Evolutionary conservation across 2,113 vertebrate genomes (phyloP).

Genomic region (Sciurus niger): DNA sequence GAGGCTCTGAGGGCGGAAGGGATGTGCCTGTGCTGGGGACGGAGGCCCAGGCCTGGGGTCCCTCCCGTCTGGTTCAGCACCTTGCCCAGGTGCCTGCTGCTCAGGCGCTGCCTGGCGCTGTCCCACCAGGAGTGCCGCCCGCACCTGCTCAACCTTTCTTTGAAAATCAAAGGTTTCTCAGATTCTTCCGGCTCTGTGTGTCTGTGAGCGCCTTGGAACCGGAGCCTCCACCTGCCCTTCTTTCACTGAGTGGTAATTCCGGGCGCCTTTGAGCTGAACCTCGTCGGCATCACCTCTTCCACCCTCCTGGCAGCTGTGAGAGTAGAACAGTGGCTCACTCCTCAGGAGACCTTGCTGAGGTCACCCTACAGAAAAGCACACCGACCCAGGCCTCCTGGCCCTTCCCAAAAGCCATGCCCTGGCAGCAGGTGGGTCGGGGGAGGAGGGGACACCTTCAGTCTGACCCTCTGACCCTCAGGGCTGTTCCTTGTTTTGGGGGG

Average conservation of each 20-base stretch:
- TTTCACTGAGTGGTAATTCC: neutral
- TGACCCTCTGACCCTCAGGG: accelerated
- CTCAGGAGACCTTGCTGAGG: neutral
- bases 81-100: neutral
- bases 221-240: neutral
- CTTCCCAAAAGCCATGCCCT: neutral
- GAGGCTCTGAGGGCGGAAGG: neutral
- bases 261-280: neutral
- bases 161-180: neutral
- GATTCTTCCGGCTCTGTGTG: neutral
- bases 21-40: accelerated
- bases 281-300: too few species aligned
- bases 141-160: neutral
- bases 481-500: neutral
- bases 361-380: neutral
- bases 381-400: neutral
- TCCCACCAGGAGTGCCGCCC: neutral
- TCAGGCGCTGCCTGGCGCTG: neutral
- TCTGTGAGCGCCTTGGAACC: neutral
- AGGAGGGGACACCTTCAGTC: neutral
- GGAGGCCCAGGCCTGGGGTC: neutral
- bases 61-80: neutral
- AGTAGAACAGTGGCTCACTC: neutral
- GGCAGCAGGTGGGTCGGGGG: neutral
- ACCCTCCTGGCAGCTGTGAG: neutral